These are phyloP conservation scores for Stenchaetothrips biformis DNA, from an alignment of 2,888 invertebrate species.

Conservation along the genomic window DNA sequence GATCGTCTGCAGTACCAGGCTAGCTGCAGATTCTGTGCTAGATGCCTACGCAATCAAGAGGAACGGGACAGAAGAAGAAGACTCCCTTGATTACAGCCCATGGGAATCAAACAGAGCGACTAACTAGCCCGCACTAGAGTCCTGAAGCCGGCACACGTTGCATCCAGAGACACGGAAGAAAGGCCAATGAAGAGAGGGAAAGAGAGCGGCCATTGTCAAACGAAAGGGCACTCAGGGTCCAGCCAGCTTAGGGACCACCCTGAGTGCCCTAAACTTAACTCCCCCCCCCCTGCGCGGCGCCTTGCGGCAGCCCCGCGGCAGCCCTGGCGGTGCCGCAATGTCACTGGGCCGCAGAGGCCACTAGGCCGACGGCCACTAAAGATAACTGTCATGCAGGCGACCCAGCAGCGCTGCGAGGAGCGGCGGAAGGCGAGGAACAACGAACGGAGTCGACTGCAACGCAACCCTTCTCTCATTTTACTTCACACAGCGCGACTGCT, in stretches of 20 bases:
- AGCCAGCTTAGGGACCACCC: too few species aligned
- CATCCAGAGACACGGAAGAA: neutral
- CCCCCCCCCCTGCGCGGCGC: neutral
- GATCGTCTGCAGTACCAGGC: neutral
- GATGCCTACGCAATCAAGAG: neutral
- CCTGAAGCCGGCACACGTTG: neutral
- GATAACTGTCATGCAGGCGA: neutral
- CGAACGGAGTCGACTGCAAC: neutral
- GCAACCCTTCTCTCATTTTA: too few species aligned
- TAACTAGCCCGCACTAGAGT: too few species aligned
- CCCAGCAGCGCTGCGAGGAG: neutral
- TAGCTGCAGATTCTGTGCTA: neutral
- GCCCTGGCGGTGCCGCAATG: neutral
- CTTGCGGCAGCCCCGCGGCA: neutral
- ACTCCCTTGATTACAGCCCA: neutral
- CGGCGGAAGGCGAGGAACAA: neutral
- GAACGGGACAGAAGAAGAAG: neutral
- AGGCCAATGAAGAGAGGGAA: neutral
- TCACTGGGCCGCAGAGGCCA: neutral
- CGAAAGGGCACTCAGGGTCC: neutral
- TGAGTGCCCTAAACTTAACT: neutral
- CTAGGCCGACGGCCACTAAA: neutral
- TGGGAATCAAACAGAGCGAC: too few species aligned
- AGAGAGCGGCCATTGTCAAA: neutral
- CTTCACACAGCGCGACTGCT: too few species aligned